A percentile compares a stretch with the other conserved stretches of the same genome.
phyloP scores from a whole-genome alignment of 2,888 invertebrate species.

The Caenorhabditis sp. region DNA sequence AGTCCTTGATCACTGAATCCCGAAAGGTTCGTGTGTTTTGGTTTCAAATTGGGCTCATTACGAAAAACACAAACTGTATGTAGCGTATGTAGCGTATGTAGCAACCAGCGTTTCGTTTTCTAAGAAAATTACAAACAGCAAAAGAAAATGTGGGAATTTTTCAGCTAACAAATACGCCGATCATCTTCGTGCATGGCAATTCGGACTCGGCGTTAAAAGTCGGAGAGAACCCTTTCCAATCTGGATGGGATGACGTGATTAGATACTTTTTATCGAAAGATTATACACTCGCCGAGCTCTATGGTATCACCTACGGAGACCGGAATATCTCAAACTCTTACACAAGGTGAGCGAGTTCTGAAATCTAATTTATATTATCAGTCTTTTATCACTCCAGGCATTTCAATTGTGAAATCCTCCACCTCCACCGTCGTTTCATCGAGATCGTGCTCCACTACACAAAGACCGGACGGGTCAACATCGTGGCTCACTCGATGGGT shows the following conservation, averaged over 20 bases:
- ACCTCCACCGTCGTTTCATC: slow-evolving; percentile 58
- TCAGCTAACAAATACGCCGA: slow-evolving; percentile 66
- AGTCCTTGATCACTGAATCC: no score
- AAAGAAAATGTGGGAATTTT: no score
- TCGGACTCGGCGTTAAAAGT: slow-evolving; percentile 73
- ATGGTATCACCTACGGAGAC: slow-evolving; percentile 76
- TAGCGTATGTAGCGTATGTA: no score
- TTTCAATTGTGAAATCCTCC: slow-evolving; percentile 51
- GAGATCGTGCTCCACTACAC: slow-evolving; percentile 68
- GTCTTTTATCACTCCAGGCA: slow-evolving; percentile 39
- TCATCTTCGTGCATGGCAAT: slow-evolving; percentile 76
- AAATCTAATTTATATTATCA: background rate
- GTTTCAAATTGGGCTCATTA: no score
- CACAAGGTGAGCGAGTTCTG: slow-evolving; percentile 38
- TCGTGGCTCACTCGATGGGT: slow-evolving; percentile 72
- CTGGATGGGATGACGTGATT: slow-evolving; percentile 69
- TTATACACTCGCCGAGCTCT: slow-evolving; percentile 68
- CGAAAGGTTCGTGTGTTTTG: no score
- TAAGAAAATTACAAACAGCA: no score
- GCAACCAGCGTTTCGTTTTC: no score
- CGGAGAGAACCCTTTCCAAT: slow-evolving; percentile 53
- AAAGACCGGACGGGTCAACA: slow-evolving; percentile 54
- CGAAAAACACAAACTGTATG: no score
- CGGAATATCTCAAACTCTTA: slow-evolving; percentile 62
- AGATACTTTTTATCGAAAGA: slow-evolving; percentile 59